Percentiles rank a stretch among this genome's conserved stretches.
Conservation (phyloP, 2,113 vertebrate species). For the Apteryx owenii region DNA sequence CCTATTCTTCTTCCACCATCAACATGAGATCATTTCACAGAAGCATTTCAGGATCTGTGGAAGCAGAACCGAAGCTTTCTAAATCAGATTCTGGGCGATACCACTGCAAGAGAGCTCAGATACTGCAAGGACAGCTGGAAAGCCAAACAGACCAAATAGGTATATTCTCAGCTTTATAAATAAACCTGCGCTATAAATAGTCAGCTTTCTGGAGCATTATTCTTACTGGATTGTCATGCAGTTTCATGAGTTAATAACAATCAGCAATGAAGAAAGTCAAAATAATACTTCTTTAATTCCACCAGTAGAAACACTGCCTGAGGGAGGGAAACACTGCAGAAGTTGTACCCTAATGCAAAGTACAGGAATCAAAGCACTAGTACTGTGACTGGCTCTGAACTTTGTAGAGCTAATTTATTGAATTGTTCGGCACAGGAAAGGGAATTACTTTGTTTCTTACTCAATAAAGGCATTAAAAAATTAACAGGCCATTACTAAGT, state of each 20-base stretch:
- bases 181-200: not conserved
- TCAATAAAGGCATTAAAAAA: not conserved
- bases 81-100: not conserved
- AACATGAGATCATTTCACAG: rapidly evolving
- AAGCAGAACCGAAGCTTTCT: not conserved
- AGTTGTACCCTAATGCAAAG: not conserved
- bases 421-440: not conserved
- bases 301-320: not conserved
- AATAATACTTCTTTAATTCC: not conserved
- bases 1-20: not conserved
- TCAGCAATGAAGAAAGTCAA: not conserved
- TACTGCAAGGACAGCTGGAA: rapidly evolving
- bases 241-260: not conserved
- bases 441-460: not conserved
- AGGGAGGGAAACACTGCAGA: not conserved
- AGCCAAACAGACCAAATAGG: not conserved
- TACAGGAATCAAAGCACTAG: not conserved
- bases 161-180: not conserved
- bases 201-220: not conserved
- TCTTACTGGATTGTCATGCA: not conserved
- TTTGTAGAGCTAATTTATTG: not conserved
- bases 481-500: constrained; percentile 9
- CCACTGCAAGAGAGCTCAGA: rapidly evolving
- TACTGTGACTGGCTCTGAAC: not conserved
- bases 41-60: not conserved